A percentile compares a stretch with the other conserved stretches of the same genome.
phyloP scores from a whole-genome alignment of 92 coral and sea anemone species.

The Epizoanthus ramosus region DNA sequence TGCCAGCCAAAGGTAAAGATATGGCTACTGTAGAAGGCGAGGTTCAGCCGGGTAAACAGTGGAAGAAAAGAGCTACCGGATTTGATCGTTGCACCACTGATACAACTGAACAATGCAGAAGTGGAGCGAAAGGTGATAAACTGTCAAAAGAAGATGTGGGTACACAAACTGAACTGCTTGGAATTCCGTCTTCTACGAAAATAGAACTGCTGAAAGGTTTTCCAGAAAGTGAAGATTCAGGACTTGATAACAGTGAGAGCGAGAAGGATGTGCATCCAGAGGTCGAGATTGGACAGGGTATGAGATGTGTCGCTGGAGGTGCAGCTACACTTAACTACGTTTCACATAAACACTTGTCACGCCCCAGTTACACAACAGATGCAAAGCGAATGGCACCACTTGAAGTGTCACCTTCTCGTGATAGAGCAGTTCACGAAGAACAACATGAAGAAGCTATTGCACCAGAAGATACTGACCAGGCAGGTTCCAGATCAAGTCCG shows the following conservation, averaged over 20 bases:
- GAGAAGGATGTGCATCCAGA: background rate
- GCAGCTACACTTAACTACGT: background rate
- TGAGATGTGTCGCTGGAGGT: background rate
- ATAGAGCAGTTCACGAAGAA: background rate
- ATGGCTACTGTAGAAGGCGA: no score
- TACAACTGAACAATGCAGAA: background rate
- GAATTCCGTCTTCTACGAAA: background rate
- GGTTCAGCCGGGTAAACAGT: no score
- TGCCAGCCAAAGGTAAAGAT: no score
- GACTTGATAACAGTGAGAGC: background rate
- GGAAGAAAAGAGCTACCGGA: background rate
- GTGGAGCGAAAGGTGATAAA: background rate
- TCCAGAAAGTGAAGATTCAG: background rate
- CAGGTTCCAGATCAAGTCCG: background rate
- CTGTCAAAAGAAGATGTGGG: background rate
- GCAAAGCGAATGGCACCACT: background rate
- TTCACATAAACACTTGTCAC: background rate
- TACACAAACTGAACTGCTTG: slow-evolving; percentile 18
- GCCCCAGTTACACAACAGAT: no score
- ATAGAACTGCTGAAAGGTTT: background rate
- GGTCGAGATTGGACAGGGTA: slow-evolving; percentile 11
- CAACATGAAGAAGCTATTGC: background rate
- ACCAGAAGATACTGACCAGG: background rate
- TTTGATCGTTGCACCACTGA: background rate
- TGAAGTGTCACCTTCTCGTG: background rate